Evolutionary conservation across 2,888 invertebrate genomes (phyloP).

Genomic region (Eurytoma californica): DNA sequence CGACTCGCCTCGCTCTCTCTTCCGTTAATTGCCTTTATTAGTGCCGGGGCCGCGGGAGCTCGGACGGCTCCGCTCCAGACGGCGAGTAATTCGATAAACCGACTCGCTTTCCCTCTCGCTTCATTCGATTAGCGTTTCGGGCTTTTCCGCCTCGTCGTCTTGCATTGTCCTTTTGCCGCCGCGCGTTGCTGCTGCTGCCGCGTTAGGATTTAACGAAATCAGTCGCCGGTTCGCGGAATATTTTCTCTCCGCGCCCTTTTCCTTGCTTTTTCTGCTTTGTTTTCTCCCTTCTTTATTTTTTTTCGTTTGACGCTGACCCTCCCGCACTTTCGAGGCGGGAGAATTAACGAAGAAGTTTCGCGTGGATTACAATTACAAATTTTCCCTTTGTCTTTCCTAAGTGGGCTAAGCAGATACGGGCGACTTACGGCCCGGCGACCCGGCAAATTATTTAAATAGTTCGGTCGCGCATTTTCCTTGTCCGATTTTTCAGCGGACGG

Average conservation of each 20-base stretch:
- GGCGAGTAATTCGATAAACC: conserved; percentile 44
- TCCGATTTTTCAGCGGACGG: too few relatives aligned
- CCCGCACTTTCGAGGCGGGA: too few relatives aligned
- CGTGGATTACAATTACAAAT: conserved; percentile 42
- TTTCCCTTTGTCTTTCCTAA: conserved; percentile 6
- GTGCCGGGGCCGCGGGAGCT: not conserved
- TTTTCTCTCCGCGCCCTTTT: not conserved
- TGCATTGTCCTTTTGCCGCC: not conserved
- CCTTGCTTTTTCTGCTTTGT: conserved; percentile 1
- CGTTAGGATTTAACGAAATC: conserved; percentile 39
- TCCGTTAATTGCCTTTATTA: conserved; percentile 39
- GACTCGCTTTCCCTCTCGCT: conserved; percentile 17
- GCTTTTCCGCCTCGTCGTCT: not conserved
- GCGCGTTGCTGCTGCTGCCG: too few relatives aligned
- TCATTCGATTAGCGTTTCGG: conserved; percentile 45
- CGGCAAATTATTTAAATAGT: conserved; percentile 34
- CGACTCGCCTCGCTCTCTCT: not conserved
- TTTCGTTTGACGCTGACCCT: not conserved
- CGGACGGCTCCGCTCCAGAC: not conserved
- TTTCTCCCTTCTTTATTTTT: not conserved
- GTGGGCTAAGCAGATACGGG: conserved; percentile 30
- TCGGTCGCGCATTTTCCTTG: conserved; percentile 5
- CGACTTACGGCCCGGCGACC: not conserved
- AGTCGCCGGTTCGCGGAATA: conserved; percentile 4
- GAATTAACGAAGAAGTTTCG: conserved; percentile 23